phyloP scores from a whole-genome alignment of 2,888 invertebrate species.

The Eugnorisma glareosa region DNA sequence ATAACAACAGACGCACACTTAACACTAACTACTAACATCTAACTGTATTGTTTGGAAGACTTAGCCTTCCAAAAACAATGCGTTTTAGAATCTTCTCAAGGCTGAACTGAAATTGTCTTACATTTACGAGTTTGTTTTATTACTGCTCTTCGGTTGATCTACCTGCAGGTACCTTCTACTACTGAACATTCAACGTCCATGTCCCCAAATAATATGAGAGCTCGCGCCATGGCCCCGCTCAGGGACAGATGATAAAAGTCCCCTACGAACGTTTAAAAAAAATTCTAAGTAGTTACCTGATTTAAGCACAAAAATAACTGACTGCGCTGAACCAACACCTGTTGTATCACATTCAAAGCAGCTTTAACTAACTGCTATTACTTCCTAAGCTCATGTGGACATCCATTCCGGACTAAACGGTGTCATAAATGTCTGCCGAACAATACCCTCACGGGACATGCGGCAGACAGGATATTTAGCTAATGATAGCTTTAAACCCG shows the following conservation, averaged over 20 bases:
- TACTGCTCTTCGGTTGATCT: not conserved
- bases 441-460: conserved; percentile 30
- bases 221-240: not conserved
- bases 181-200: too few species aligned
- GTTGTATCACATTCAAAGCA: not conserved
- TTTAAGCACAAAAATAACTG: not conserved
- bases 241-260: conserved; percentile 10
- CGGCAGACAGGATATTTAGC: conserved; percentile 43
- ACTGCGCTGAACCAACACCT: conserved; percentile 22
- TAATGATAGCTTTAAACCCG: conserved; percentile 22
- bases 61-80: not conserved
- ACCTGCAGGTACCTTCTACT: not conserved
- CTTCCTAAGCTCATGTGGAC: conserved; percentile 29
- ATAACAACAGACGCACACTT: conserved; percentile 10
- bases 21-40: conserved; percentile 10
- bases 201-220: not conserved
- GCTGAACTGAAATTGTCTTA: not conserved
- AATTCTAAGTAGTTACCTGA: conserved; percentile 38
- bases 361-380: not conserved
- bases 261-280: not conserved
- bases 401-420: conserved; percentile 21
- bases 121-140: not conserved
- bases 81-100: not conserved
- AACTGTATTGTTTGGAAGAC: not conserved
- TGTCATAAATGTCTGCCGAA: conserved; percentile 25